Conservation (phyloP, 2,888 invertebrate genomes). For the Cenopis cana region DNA sequence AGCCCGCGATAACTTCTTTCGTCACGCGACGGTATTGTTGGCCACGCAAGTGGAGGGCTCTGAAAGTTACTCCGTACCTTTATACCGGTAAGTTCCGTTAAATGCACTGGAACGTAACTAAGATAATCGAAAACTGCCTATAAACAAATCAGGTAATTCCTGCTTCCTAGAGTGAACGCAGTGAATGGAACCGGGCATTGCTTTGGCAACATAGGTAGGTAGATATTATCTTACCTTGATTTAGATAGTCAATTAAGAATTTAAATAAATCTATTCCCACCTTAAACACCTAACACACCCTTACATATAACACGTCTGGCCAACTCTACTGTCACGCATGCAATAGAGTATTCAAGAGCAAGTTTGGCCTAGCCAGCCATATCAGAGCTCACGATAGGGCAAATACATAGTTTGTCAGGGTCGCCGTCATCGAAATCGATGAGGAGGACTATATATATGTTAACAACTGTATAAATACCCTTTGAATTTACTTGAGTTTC, state of each 20-base stretch:
- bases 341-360: no score
- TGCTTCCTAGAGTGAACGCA: not conserved
- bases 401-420: no score
- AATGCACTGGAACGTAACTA: not conserved
- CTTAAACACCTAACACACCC: no score
- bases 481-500: no score
- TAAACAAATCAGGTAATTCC: not conserved
- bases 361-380: no score
- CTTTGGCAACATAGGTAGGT: not conserved
- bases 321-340: no score
- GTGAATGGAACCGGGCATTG: not conserved
- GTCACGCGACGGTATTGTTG: slow-evolving; percentile 17
- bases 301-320: no score
- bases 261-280: no score
- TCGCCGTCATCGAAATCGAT: no score
- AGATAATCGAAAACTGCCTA: slow-evolving; percentile 9
- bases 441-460: no score
- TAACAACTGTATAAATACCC: no score
- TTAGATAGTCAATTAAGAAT: not conserved
- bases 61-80: slow-evolving; percentile 16
- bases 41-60: slow-evolving; percentile 16
- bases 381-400: no score
- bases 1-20: slow-evolving; percentile 10
- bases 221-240: not conserved
- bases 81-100: not conserved